Evolutionary conservation across 2,113 vertebrate genomes (phyloP), one percentile per base, ranked within the genome.

Genomic region (Barbus barbus): DNA sequence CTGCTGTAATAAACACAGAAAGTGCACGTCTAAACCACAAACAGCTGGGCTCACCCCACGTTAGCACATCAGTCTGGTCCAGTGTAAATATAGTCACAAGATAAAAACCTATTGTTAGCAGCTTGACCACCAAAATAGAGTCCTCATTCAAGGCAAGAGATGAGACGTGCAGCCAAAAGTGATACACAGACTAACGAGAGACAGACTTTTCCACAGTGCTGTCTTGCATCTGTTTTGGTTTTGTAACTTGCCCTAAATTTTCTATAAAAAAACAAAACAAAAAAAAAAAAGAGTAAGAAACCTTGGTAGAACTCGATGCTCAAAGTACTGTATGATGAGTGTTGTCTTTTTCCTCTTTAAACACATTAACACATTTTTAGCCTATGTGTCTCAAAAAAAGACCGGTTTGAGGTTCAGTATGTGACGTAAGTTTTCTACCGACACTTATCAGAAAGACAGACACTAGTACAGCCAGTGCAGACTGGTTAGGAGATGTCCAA

Each of bases 1-100:
- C 81, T 69, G 26, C 78, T 91, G 82, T 89, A 89, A 91, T 93
- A 92, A 94, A 94, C 90, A 93, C 90, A 90, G 89, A 88, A 90
- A 92, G 90, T 86, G 81, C 81, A 13, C 85, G 87, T 24, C 46
- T 82, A 91, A 94, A 92, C 88, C 89, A 85, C 85, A 92, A 92
- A 89, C 92, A 93, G 91, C 91, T 93, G 83, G 86, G 76, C 81
- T 81, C 41, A 31, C 82, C 56, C 44, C 74, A 75, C 69, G 74
- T 69, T 12, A 72, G 81, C 78, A 81, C 88, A 83, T 38, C 9
- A 38, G 84, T 84, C 85, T 24, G 78, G 76, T 83, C 63, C 88
- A 85, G 65, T 84, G 72, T 90, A 89, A 91, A 86, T 88, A 87
- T 24, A 81, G 56, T 46, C 38, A 14, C 16, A 38, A 56, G 86